Percentiles rank a stretch among this genome's conserved stretches.
Conservation (phyloP, 1,140 invertebrate species). For the Drosophila paulistorum region DNA sequence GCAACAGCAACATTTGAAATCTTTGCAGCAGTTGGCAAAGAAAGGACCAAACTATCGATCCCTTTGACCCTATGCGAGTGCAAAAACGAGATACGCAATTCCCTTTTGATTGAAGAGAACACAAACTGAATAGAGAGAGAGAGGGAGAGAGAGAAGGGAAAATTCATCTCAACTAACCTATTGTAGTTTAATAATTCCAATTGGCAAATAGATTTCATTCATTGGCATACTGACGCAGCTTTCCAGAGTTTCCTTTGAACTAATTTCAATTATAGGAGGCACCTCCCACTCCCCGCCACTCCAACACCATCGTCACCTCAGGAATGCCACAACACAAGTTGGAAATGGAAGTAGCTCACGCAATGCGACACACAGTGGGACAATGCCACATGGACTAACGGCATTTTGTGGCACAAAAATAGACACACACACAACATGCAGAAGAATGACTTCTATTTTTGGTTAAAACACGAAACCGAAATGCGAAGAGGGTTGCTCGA, state of each 20-base stretch:
- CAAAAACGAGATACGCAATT: conserved; percentile 16
- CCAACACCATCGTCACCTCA: conserved; percentile 13
- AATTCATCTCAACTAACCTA: not conserved
- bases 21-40: conserved; percentile 37
- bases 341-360: conserved; percentile 56
- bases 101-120: conserved; percentile 39
- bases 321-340: conserved; percentile 18
- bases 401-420: conserved; percentile 54
- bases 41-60: conserved; percentile 53
- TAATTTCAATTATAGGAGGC: conserved; percentile 63
- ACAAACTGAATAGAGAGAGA: conserved; percentile 26
- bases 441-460: conserved; percentile 52
- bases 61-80: conserved; percentile 7
- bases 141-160: no score
- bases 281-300: not conserved
- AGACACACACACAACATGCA: conserved; percentile 26
- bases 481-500: not conserved
- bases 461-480: not conserved
- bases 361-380: conserved; percentile 47
- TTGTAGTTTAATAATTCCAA: conserved; percentile 26
- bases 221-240: conserved; percentile 47
- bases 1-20: conserved; percentile 32
- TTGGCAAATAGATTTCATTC: conserved; percentile 61
- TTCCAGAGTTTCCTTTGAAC: conserved; percentile 15
- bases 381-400: conserved; percentile 30